These are phyloP conservation scores for Anarhynchus alexandrinus DNA, from an alignment of 2,113 vertebrate species.

Conservation along the genomic window DNA sequence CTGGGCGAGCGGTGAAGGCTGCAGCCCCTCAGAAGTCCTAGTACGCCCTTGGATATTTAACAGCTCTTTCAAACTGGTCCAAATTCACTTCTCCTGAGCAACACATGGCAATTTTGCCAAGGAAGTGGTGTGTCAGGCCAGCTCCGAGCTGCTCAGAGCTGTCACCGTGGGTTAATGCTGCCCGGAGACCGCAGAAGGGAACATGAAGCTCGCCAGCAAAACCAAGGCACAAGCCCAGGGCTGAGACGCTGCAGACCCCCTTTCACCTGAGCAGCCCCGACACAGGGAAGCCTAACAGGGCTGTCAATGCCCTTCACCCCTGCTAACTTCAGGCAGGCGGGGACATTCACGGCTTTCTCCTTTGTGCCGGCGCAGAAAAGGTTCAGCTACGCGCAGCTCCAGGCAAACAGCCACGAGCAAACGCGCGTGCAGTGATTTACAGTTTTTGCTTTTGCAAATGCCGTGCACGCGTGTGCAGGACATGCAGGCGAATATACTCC, in stretches of 20 bases:
- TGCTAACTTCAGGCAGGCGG: neutral
- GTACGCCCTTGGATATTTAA: neutral
- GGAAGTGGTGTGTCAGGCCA: neutral
- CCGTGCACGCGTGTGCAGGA: neutral
- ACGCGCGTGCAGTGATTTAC: neutral
- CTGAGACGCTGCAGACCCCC: neutral
- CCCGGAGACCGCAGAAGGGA: neutral
- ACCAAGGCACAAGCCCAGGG: neutral
- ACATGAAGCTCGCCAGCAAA: neutral
- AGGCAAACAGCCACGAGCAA: neutral
- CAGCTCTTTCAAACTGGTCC: neutral
- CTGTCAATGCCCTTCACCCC: neutral
- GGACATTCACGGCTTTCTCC: neutral
- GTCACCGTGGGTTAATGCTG: accelerated
- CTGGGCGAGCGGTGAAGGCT: neutral
- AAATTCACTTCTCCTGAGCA: neutral
- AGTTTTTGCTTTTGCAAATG: neutral
- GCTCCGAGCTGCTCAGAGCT: neutral
- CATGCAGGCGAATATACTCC: neutral
- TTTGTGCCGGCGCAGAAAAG: neutral
- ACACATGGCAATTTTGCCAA: neutral
- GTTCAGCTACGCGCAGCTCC: neutral
- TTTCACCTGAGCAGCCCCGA: neutral
- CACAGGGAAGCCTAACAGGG: neutral
- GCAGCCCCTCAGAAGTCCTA: neutral